Conservation (phyloP, 2,888 invertebrate genomes). For the Orchesella flavescens region DNA sequence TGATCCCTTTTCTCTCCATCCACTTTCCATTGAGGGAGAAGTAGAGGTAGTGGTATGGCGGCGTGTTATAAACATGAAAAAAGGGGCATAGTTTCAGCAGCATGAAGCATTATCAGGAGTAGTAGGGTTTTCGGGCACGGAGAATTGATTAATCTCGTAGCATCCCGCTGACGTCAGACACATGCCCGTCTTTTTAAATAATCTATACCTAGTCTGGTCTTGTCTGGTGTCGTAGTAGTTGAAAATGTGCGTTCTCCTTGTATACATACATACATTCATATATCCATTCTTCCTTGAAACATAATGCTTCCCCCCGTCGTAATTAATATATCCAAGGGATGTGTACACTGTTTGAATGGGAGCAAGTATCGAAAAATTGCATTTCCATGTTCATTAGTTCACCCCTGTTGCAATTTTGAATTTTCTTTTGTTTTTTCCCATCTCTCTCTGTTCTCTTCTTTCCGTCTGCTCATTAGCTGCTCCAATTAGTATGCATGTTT, state of each 20-base stretch:
- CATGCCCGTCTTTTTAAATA: conserved; percentile 56
- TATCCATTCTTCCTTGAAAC: background rate
- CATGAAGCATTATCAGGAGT: background rate
- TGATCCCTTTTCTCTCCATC: background rate
- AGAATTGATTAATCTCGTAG: conserved; percentile 70
- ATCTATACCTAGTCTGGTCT: background rate
- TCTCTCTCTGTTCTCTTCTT: background rate
- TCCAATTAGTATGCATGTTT: no score
- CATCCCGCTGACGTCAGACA: conserved; percentile 70
- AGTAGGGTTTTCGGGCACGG: background rate
- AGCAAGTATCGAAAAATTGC: no score
- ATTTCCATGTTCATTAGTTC: background rate
- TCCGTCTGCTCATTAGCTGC: no score
- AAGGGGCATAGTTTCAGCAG: no score
- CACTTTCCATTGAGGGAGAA: background rate
- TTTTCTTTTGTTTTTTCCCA: background rate
- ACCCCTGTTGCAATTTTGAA: background rate
- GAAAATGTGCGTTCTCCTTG: background rate
- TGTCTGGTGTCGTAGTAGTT: no score
- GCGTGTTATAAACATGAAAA: no score
- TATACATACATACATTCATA: background rate
- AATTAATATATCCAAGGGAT: no score
- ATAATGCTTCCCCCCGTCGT: no score
- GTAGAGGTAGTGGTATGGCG: background rate
- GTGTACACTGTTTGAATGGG: no score